Evolutionary conservation across 2,113 vertebrate species (phyloP).

Genomic region (Caranx ignobilis): DNA sequence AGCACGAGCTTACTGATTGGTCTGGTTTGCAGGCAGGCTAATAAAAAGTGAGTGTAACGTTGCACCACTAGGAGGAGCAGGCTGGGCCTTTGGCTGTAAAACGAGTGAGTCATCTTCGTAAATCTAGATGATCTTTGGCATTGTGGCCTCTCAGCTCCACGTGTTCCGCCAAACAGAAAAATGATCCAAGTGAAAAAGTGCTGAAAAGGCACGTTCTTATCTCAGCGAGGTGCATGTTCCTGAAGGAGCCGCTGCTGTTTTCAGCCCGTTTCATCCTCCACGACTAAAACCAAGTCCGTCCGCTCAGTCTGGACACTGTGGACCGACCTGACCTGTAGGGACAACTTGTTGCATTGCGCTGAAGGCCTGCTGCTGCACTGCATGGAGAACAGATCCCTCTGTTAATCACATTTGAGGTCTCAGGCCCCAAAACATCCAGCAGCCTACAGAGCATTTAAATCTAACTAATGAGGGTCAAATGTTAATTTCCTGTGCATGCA

Average conservation of each 20-base stretch:
- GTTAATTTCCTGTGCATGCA: background rate
- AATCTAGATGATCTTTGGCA: conserved; percentile 40
- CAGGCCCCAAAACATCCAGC: background rate
- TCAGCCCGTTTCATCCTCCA: too few species aligned
- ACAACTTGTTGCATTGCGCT: conserved; percentile 43
- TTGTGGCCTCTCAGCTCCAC: conserved; percentile 78
- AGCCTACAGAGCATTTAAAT: background rate
- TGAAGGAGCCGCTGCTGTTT: background rate
- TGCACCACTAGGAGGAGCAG: background rate
- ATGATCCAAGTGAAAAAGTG: conserved; percentile 50
- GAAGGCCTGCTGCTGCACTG: background rate
- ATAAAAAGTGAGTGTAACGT: too few species aligned
- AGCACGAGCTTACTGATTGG: too few species aligned
- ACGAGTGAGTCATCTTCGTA: background rate
- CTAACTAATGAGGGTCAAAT: background rate
- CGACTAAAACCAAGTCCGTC: background rate
- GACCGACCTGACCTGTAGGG: background rate
- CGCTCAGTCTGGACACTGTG: background rate
- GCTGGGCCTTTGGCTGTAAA: too few species aligned
- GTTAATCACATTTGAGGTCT: background rate
- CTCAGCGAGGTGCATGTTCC: background rate
- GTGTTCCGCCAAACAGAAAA: conserved; percentile 80
- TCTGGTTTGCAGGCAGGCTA: too few species aligned
- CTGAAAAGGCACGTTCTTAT: conserved; percentile 50
- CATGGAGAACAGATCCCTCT: background rate